phyloP scores from a whole-genome alignment of 2,888 invertebrate genomes.

The Drosophila ezoana region DNA sequence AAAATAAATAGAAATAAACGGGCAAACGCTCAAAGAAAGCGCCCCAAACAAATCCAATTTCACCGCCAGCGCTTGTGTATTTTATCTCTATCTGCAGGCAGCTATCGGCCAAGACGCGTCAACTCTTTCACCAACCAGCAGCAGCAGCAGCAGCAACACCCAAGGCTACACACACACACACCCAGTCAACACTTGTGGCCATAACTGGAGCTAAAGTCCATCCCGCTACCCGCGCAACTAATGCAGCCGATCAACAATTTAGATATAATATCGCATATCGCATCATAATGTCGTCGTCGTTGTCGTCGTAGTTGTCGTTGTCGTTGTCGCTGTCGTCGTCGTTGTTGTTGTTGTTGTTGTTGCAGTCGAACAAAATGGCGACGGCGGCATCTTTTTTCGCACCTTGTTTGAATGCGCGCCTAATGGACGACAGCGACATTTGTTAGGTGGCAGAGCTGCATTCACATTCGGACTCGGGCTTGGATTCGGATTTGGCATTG shows the following conservation, averaged over 20 bases:
- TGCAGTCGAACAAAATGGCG: conserved; percentile 62
- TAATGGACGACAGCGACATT: conserved; percentile 80
- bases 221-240: conserved; percentile 32
- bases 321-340: conserved; percentile 30
- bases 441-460: conserved; percentile 62
- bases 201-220: conserved; percentile 69
- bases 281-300: conserved; percentile 74
- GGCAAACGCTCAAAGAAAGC: conserved; percentile 67
- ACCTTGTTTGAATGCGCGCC: conserved; percentile 81
- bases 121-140: conserved; percentile 65
- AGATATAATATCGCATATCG: conserved; percentile 82
- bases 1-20: conserved; percentile 13
- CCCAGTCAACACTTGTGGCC: conserved; percentile 55
- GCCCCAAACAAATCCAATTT: conserved; percentile 79
- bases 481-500: conserved; percentile 40
- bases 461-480: conserved; percentile 16
- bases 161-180: conserved; percentile 51
- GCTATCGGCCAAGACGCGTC: conserved; percentile 55
- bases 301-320: conserved; percentile 44
- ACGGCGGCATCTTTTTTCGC: conserved; percentile 80
- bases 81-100: conserved; percentile 69
- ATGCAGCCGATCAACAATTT: conserved; percentile 81
- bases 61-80: conserved; percentile 58
- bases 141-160: conserved; percentile 56
- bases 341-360: conserved; percentile 11